These are phyloP conservation scores for Amblyopsis rosae DNA, from an alignment of 2,113 vertebrate genomes.

Conservation along the genomic window DNA sequence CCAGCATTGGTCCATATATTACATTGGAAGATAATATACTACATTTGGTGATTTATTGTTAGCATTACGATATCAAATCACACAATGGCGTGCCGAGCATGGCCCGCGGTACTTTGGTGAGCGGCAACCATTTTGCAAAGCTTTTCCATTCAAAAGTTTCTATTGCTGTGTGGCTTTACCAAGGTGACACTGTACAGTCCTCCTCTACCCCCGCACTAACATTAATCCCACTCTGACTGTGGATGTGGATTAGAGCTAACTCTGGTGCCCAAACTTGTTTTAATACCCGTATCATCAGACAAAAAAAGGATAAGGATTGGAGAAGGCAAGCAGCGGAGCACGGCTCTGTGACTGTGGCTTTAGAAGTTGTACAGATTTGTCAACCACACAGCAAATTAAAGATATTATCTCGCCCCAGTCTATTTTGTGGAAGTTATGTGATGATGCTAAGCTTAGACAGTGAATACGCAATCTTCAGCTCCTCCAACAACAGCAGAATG, in stretches of 20 bases:
- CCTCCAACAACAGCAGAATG: constrained; percentile 17
- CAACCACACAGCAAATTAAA: constrained; percentile 74
- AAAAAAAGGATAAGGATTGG: constrained; percentile 74
- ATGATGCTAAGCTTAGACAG: constrained; percentile 59
- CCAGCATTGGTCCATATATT: not conserved
- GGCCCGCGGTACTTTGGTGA: too few species aligned
- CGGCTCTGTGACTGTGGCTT: constrained; percentile 56
- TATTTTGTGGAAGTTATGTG: constrained; percentile 64
- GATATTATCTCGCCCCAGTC: constrained; percentile 67
- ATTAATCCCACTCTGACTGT: constrained; percentile 73
- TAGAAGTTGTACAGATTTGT: constrained; percentile 72
- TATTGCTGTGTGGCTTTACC: constrained; percentile 45
- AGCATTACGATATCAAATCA: too few species aligned
- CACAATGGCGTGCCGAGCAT: too few species aligned
- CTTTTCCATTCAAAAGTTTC: constrained; percentile 59
- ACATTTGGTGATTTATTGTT: too few species aligned
- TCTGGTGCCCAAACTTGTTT: constrained; percentile 72
- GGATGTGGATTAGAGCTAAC: constrained; percentile 74
- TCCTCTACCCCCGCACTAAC: constrained; percentile 42
- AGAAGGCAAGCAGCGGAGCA: constrained; percentile 55
- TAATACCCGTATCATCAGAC: constrained; percentile 74
- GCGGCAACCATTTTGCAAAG: too few species aligned
- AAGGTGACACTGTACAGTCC: constrained; percentile 68
- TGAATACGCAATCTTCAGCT: constrained; percentile 51
- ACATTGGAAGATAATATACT: too few species aligned